Evolutionary conservation across 2,797 vertebrate genomes (phyloP).

Genomic region (Harpagifer antarcticus): DNA sequence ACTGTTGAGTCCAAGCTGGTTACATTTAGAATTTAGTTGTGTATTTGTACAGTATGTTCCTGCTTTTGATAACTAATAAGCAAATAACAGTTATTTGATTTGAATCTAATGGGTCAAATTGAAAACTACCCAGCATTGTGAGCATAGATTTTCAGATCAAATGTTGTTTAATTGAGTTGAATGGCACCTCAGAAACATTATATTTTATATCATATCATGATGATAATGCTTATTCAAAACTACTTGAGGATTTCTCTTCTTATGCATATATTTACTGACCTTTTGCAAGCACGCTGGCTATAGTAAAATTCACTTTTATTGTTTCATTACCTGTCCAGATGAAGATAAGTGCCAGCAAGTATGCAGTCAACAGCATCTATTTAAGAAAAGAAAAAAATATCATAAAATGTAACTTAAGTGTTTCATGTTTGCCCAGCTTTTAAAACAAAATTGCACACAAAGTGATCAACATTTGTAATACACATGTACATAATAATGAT

Average conservation of each 20-base stretch:
- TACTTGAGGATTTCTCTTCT: neutral
- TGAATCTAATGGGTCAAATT: neutral
- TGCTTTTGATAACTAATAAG: neutral
- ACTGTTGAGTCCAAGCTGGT: neutral
- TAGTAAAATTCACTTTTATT: neutral
- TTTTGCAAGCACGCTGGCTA: neutral
- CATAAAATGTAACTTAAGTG: neutral
- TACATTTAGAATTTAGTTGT: neutral
- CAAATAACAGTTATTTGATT: neutral
- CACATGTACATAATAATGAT: neutral
- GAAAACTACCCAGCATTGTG: neutral
- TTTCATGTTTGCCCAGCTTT: neutral
- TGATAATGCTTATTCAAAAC: neutral
- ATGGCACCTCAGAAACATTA: neutral
- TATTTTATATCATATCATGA: neutral
- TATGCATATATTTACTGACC: too few relatives aligned
- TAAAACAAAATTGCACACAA: neutral
- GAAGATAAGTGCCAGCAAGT: constrained; percentile 34
- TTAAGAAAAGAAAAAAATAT: neutral
- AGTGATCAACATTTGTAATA: neutral
- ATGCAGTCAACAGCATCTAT: constrained; percentile 61
- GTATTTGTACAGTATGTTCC: neutral
- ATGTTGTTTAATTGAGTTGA: neutral
- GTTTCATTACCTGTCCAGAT: constrained; percentile 56
- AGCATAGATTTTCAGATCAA: neutral